phyloP scores from a whole-genome alignment of 2,888 invertebrate species.

The Tolmerus cingulatus region DNA sequence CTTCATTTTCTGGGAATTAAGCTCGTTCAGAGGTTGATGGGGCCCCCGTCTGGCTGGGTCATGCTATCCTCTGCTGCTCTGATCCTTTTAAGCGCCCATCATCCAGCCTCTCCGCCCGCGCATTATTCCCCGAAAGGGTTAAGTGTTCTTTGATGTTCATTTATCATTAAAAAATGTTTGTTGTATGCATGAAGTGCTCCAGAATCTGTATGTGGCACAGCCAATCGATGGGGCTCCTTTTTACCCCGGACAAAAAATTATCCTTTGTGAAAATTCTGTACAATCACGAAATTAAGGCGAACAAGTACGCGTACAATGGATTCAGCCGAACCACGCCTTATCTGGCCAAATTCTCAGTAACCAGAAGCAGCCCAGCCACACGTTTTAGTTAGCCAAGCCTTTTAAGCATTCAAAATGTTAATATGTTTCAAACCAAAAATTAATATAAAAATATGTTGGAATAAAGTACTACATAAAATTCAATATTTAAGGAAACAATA shows the following conservation, averaged over 20 bases:
- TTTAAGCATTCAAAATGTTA: no score
- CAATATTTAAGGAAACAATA: no score
- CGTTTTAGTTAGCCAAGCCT: no score
- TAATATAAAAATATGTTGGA: no score
- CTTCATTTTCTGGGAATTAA: conserved; percentile 6
- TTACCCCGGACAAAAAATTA: not conserved
- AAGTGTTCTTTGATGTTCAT: conserved; percentile 31
- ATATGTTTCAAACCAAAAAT: no score
- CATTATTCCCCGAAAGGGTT: not conserved
- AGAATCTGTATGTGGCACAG: not conserved
- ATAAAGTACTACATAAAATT: no score
- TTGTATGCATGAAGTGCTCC: not conserved
- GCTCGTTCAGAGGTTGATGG: not conserved
- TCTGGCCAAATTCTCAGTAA: not conserved
- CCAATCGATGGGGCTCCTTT: not conserved
- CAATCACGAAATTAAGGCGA: not conserved
- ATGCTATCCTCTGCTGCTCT: not conserved
- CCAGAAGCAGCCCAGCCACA: not conserved
- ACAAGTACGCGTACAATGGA: not conserved
- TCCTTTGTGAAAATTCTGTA: not conserved
- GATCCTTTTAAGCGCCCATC: not conserved
- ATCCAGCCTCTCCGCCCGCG: not conserved
- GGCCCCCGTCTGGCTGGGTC: not conserved
- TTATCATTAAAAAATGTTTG: conserved; percentile 19
- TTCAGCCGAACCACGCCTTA: not conserved